phyloP scores from a whole-genome alignment of 2,888 invertebrate species.

The Pachliopta kotzebuea region DNA sequence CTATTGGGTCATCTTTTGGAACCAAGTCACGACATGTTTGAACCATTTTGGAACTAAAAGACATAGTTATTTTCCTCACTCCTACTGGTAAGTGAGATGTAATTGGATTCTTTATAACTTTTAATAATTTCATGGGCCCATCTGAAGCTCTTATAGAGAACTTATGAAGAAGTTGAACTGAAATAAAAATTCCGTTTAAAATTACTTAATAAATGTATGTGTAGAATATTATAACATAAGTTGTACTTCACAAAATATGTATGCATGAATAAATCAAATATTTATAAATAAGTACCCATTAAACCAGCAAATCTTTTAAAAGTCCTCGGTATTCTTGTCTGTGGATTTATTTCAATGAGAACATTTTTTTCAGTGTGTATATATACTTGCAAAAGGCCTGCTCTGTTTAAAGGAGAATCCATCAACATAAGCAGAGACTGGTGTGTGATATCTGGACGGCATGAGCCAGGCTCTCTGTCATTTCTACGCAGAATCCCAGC shows the following conservation, averaged over 20 bases:
- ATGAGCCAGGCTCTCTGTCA: slow-evolving; percentile 91
- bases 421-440: slow-evolving; percentile 98
- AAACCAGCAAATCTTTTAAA: slow-evolving; percentile 98
- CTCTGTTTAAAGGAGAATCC: slow-evolving; percentile 98
- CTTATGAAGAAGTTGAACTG: slow-evolving; percentile 98
- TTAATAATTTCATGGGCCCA: slow-evolving; percentile 92
- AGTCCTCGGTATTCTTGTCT: slow-evolving; percentile 97
- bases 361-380: slow-evolving; percentile 95
- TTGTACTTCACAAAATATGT: no score
- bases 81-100: slow-evolving; percentile 97
- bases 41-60: slow-evolving; percentile 89
- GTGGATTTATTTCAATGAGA: slow-evolving; percentile 97
- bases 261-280: no score
- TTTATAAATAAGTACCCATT: slow-evolving; percentile 85
- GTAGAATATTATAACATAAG: no score
- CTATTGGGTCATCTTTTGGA: slow-evolving; percentile 90
- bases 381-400: slow-evolving; percentile 97
- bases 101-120: slow-evolving; percentile 98
- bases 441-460: slow-evolving; percentile 98
- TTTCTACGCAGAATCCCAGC: slow-evolving; percentile 90
- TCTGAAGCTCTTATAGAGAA: slow-evolving; percentile 95
- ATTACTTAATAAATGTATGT: no score
- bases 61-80: slow-evolving; percentile 93
- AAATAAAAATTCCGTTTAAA: slow-evolving; percentile 44
- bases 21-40: slow-evolving; percentile 88